phyloP scores from a whole-genome alignment of 2,888 invertebrate species.

The Listrodromus nycthemerus region DNA sequence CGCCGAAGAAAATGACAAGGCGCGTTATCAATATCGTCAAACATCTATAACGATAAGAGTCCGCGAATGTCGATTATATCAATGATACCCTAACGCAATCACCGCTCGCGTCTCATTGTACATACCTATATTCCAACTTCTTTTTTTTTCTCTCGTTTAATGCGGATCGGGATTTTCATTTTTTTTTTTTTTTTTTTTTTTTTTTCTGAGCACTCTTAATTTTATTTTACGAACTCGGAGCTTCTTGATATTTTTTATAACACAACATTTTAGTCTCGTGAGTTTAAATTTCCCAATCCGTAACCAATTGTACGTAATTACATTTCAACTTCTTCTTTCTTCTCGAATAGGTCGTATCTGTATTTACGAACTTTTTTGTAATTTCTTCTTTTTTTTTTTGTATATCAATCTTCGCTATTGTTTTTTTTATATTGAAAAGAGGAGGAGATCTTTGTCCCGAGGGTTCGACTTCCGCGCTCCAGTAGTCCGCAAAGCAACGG shows the following conservation, averaged over 20 bases:
- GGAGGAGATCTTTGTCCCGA: not conserved
- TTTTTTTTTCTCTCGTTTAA: not conserved
- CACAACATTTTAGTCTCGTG: too few relatives aligned
- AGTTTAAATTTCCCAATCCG: too few relatives aligned
- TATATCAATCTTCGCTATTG: too few relatives aligned
- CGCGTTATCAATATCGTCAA: constrained; percentile 46
- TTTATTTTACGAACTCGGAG: not conserved
- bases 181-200: not conserved
- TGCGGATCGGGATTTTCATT: not conserved
- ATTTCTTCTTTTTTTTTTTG: not conserved
- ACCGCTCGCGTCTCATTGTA: not conserved
- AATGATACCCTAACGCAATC: constrained; percentile 38
- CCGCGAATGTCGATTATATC: constrained; percentile 21
- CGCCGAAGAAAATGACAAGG: constrained; percentile 28
- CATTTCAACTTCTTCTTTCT: not conserved
- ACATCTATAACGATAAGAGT: constrained; percentile 43
- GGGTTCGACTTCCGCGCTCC: constrained; percentile 30
- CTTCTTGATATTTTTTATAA: not conserved
- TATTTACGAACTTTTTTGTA: not conserved
- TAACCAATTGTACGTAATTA: too few relatives aligned
- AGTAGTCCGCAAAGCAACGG: not conserved
- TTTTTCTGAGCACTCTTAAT: not conserved
- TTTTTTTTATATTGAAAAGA: not conserved
- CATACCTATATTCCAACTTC: not conserved
- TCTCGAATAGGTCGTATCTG: not conserved